Evolutionary conservation across 1,140 invertebrate species (phyloP), one percentile per base, ranked within the genome.

Genomic region (Heliconius himera): DNA sequence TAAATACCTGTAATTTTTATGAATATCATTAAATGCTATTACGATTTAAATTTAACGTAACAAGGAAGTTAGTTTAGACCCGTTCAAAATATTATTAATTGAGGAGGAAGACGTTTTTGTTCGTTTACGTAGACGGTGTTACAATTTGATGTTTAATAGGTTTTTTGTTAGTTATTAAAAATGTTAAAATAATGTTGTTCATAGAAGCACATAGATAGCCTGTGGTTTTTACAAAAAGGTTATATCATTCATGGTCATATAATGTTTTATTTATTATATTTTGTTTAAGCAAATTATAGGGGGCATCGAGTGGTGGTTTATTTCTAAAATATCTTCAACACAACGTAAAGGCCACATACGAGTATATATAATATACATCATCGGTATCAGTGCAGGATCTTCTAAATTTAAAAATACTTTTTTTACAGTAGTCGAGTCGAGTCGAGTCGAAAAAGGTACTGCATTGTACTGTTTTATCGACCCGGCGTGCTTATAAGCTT

Each of bases 31-130:
- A 29, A 29, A 60, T 70, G 26, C 22, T 70, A 76, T 70, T 76
- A 70, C 60, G 13, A 38, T 41, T 75, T 60, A 74, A 74, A 75
- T 75, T 75, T 6, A 56, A 66, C 26, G 33, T 76, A 70, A 76
- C 75, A 76, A 70, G 78, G 78, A 79, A 79, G 78, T 74, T n/a
- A 74, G 36, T 38, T 51, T 8, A 36, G 60, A 75, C 73, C 22
- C 26, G 78, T 75, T 77, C 51, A 72, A n/a, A 41, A 49, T 29
- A 60, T 75, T n/a, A 60, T 60, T 36, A 38, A 77, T 70, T 16
- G 26, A 70, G 46, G 36, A 72, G 16, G 36, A 72, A 38, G 70
- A 72, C 41, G 33, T 71, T 71, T 71, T 71, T 71, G n/a, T 71
- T 71, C 36, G 29, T 38, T 9, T 71, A 38, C 20, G 70, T 71